A percentile compares a stretch with the other conserved stretches of the same genome.
These are phyloP conservation scores for Cyclargus thomasi DNA, from an alignment of 1,140 invertebrate genomes.

Conservation along the genomic window DNA sequence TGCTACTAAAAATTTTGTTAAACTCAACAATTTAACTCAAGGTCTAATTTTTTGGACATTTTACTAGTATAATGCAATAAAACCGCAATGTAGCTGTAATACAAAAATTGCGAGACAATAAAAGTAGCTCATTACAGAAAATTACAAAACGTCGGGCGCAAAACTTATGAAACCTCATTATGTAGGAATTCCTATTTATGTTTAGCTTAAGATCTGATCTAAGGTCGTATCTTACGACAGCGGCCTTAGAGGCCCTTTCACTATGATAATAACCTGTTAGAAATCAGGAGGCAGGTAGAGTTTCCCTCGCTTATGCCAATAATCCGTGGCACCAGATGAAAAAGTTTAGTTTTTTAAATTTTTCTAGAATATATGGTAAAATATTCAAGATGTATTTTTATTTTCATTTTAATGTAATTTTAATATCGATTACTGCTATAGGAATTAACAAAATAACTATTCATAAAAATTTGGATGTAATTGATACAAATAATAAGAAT, in stretches of 20 bases:
- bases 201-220: slow-evolving; percentile 19
- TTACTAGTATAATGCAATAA: background rate
- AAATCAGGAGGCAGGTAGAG: slow-evolving; percentile 30
- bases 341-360: background rate
- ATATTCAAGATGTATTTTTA: too few relatives aligned
- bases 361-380: too few relatives aligned
- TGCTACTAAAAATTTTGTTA: too few relatives aligned
- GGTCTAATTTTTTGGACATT: too few relatives aligned
- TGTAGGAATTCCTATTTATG: slow-evolving; percentile 5
- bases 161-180: background rate
- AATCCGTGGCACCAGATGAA: background rate
- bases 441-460: too few relatives aligned
- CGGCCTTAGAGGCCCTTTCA: slow-evolving; percentile 39
- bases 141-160: background rate
- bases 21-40: too few relatives aligned
- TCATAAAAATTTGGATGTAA: too few relatives aligned
- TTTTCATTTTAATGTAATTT: too few relatives aligned
- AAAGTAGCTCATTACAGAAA: slow-evolving; percentile 3
- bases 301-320: slow-evolving; percentile 13
- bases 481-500: too few relatives aligned
- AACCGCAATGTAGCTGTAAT: background rate
- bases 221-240: slow-evolving; percentile 26
- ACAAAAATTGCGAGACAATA: background rate
- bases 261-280: slow-evolving; percentile 41
- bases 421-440: too few relatives aligned